Evolutionary conservation across 2,113 vertebrate genomes (phyloP), one percentile per base, ranked within the genome.

Genomic region (Halcyon malimbica): DNA sequence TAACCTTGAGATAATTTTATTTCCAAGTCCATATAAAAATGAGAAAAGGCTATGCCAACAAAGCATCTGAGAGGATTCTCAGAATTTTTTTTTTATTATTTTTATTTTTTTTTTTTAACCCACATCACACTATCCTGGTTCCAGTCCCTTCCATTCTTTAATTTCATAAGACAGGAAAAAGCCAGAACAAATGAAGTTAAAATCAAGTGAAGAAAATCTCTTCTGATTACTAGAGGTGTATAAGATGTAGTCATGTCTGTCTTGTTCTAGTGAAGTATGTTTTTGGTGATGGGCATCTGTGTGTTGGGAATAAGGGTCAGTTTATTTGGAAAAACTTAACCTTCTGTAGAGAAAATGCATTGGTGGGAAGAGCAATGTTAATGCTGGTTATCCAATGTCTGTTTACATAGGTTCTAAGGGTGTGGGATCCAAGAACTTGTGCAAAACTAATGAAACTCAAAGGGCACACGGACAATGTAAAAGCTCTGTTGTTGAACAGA

Each of bases 381-480:
- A 76, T 73, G 16, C 21, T 19, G 44, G 9, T 67, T 92, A 19
- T 62, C 57, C 33, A n/a, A 28, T 80, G 5, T 68, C 53, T 85
- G 0, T 54, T 75, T 75, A 20, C 7, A 6, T 77, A 99, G 99
- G 99, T 99, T 78, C 98, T 99, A 67, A 98, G 99, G 94, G 99
- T 99, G 33, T 99, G 99, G 99, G 99, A 99, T 96, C 99, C 99
- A 8, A 98, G 99, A 87, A 99, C 99, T 39, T 99, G 99, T 94
- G 99, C 99, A 70, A 99, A 99, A 70, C 98, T 99, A 25, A 99
- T 99, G 99, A 99, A 99, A 97, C 98, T 99, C 28, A 99, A 99
- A 97, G 99, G 99, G 19, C 99, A 99, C 98, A 99, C 99, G 0
- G 99, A 99, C 97, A 99, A 99, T 1, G 99, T 99, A 5, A 99